Percentiles rank a stretch among this genome's conserved stretches.
Evolutionary conservation across 2,113 vertebrate genomes (phyloP).

Genomic region (Erythrocercus mccallii): DNA sequence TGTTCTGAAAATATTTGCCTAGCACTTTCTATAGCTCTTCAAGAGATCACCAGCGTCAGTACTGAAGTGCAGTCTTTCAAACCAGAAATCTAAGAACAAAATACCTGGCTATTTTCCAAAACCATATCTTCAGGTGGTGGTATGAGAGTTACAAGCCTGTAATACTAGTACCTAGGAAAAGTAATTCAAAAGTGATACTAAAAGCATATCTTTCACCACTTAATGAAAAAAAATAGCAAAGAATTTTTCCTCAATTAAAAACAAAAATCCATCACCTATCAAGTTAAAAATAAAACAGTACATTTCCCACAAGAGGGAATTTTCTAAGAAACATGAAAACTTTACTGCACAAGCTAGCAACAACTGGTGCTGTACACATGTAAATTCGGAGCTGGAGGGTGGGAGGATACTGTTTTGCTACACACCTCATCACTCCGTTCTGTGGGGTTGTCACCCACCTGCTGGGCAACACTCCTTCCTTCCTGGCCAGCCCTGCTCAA

Average conservation of each 20-base stretch:
- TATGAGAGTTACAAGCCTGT: neutral
- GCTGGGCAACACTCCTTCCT: neutral
- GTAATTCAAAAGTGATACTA: neutral
- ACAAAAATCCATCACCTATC: neutral
- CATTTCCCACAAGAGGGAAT: neutral
- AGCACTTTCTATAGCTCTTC: neutral
- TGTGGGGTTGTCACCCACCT: too few species aligned
- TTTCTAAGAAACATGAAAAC: neutral
- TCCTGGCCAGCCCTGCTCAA: neutral
- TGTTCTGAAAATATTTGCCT: neutral
- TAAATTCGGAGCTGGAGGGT: neutral
- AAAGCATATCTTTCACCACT: neutral
- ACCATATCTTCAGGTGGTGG: neutral
- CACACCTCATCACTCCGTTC: neutral
- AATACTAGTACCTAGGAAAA: neutral
- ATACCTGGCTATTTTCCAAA: neutral
- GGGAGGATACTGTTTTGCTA: rapidly evolving
- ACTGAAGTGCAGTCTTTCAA: neutral
- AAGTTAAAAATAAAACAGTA: neutral
- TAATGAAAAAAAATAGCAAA: neutral
- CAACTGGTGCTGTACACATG: neutral
- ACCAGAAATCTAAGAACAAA: neutral
- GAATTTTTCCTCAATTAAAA: neutral
- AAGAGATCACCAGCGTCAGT: neutral
- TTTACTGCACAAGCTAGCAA: neutral